These are phyloP conservation scores for Hemiprocne comata DNA, from an alignment of 2,113 vertebrate genomes.

Conservation along the genomic window DNA sequence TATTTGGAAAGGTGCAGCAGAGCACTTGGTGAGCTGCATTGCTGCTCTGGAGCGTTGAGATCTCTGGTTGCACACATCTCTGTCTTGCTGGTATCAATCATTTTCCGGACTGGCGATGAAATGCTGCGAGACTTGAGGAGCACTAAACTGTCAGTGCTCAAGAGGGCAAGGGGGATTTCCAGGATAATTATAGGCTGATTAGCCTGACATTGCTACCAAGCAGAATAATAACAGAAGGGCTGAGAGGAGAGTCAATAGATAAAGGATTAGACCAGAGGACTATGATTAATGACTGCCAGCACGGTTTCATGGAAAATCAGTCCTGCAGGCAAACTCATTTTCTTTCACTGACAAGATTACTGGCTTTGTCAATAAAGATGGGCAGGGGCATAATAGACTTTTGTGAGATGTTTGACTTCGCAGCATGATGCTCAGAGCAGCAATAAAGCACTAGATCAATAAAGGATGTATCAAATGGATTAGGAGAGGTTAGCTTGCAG, in stretches of 20 bases:
- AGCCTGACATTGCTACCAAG: constrained; percentile 41
- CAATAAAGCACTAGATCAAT: constrained; percentile 3
- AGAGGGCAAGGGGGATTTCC: constrained; percentile 44
- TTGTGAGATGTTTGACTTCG: background rate
- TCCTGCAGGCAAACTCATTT: constrained; percentile 30
- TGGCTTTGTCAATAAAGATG: background rate
- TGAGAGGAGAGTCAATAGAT: background rate
- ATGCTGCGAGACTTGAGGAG: background rate
- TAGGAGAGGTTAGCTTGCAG: constrained; percentile 6
- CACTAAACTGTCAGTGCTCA: background rate
- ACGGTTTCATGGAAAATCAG: background rate
- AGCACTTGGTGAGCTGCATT: background rate
- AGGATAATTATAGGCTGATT: constrained; percentile 47
- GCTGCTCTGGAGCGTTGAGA: background rate
- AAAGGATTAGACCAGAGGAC: constrained; percentile 9
- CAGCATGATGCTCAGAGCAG: background rate
- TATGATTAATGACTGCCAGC: constrained; percentile 17
- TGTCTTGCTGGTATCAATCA: background rate
- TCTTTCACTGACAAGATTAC: constrained; percentile 27
- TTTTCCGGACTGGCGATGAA: background rate
- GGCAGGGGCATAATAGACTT: constrained; percentile 1
- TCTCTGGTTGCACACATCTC: background rate
- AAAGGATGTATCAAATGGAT: background rate
- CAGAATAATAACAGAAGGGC: background rate
- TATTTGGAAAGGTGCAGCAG: background rate